Base-by-base conservation (phyloP, 2,113 vertebrate species). In the Psittacula cyanocephala region DNA sequence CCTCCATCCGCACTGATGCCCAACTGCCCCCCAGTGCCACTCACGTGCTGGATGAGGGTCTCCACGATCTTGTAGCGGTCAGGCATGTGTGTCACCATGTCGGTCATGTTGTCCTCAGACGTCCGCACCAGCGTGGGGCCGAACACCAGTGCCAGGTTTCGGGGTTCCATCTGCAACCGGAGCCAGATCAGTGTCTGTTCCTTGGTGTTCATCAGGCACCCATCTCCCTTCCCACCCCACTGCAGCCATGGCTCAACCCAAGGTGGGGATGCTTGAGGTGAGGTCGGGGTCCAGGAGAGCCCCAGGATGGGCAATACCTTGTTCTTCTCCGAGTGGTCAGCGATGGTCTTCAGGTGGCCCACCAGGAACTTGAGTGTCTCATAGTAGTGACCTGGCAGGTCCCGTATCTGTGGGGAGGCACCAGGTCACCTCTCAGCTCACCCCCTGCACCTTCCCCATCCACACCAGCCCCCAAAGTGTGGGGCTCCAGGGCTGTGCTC, bases 61-160 rank as follows among this genome's bases (percentile, higher is more conserved):
- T 99, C 99, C 29, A 99, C 98, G 7, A 99, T 99, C 94, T 99
- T 99, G 97, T 99, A 99, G 90, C 99, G 99, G 97, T 99, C 99
- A 0, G 99, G 99, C 99, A 99, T 99, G 98, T 99, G 99, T 0
- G 99, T 99, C 95, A 99, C 99, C 99, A 99, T 99, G 97, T 99
- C 99, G 2, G 99, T 99, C 99, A 99, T 99, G 98, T 99, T 99
- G 98, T 99, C 99, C 97, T 99, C 99, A 0, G 99, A 99, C 0
- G 99, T 99, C 41, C 99, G 97, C 55, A 99, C 99, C 92, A 99
- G 95, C 0, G 99, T 99, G 11, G 99, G 99, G 29, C 99, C 99
- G 1, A 99, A 99, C 68, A 99, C 99, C 95, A 99, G 97, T 3
- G 99, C 99, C 97, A 99, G 96, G 97, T 99, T 99, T 68, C 99